These are phyloP conservation scores for Drosophila sproati DNA, from an alignment of 1,140 invertebrate genomes.

Conservation along the genomic window DNA sequence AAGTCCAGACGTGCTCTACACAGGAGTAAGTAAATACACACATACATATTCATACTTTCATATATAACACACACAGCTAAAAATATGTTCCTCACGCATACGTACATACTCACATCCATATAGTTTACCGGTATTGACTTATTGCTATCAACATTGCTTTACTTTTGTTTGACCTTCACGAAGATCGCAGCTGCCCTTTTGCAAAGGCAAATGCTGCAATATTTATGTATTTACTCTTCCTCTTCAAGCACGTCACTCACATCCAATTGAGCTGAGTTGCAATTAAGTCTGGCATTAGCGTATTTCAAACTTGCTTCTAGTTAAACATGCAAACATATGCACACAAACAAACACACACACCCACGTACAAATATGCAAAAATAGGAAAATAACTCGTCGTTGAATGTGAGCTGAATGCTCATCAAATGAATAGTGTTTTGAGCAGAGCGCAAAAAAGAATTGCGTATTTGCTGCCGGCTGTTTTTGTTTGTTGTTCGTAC, in stretches of 20 bases:
- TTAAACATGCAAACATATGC: no score
- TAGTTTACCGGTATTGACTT: background rate
- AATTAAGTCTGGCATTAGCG: constrained; percentile 9
- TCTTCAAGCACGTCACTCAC: background rate
- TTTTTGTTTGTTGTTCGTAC: constrained; percentile 43
- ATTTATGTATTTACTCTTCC: background rate
- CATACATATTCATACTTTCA: constrained; percentile 5
- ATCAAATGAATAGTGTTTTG: no score
- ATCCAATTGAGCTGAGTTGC: constrained; percentile 6
- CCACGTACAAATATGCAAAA: background rate
- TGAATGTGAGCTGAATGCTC: background rate
- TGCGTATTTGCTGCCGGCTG: constrained; percentile 38
- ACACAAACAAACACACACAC: no score
- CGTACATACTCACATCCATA: background rate
- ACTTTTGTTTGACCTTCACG: constrained; percentile 17
- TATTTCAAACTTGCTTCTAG: no score
- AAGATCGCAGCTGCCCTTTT: constrained; percentile 6
- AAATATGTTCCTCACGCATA: background rate
- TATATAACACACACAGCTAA: background rate
- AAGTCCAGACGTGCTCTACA: constrained; percentile 73
- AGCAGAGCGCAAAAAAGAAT: background rate
- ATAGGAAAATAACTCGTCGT: constrained; percentile 16
- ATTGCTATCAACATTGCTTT: background rate
- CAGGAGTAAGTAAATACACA: constrained; percentile 64
- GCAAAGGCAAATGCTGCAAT: background rate